phyloP scores from a whole-genome alignment of 2,113 vertebrate genomes.

The Pachypanchax playfairii region DNA sequence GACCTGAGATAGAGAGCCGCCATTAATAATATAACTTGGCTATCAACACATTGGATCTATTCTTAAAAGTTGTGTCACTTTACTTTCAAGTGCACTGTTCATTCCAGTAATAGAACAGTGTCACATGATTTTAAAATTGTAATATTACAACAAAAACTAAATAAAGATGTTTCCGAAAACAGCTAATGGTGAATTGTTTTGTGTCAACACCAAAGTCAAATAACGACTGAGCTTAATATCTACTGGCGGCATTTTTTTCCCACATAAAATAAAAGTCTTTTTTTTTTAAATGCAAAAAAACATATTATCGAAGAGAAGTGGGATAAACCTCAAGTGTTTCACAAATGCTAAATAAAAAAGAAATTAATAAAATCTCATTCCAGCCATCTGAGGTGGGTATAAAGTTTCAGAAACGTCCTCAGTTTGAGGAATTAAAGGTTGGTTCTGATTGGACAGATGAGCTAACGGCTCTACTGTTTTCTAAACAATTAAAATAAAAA shows the following conservation, averaged over 20 bases:
- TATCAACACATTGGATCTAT: conserved; percentile 46
- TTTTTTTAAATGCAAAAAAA: conserved; percentile 29
- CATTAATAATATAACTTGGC: conserved; percentile 75
- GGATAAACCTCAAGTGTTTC: conserved; percentile 20
- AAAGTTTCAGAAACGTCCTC: no score
- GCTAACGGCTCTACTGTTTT: no score
- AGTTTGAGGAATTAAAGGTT: no score
- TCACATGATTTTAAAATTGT: conserved; percentile 6
- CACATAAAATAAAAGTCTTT: conserved; percentile 40
- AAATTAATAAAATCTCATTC: no score
- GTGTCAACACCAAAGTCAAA: conserved; percentile 25
- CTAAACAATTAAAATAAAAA: no score
- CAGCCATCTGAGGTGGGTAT: no score
- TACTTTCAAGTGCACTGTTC: conserved; percentile 30
- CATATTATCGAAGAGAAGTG: conserved; percentile 17
- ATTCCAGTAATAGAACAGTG: conserved; percentile 17
- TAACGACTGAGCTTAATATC: conserved; percentile 11
- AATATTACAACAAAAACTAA: conserved; percentile 6
- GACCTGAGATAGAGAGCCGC: conserved; percentile 66
- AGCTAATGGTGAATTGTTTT: not conserved
- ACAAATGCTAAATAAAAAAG: conserved; percentile 39
- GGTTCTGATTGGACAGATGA: no score
- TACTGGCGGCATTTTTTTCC: conserved; percentile 17
- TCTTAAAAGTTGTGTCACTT: conserved; percentile 39
- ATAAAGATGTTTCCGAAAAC: not conserved